Percentiles rank a stretch among this genome's conserved stretches.
Conservation (phyloP, 1,140 invertebrate species). For the Zophobas atratus region DNA sequence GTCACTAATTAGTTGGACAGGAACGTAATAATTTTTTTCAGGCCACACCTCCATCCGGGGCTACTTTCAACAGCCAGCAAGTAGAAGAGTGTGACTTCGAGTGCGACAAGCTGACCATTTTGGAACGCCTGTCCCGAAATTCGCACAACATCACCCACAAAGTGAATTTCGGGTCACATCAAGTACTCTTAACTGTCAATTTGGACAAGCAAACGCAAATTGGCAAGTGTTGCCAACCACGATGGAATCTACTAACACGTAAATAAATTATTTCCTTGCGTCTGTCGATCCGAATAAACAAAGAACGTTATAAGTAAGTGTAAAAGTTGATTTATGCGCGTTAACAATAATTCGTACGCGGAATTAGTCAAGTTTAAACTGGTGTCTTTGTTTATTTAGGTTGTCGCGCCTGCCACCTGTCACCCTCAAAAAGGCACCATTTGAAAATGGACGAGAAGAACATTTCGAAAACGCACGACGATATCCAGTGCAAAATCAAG, state of each 20-base stretch:
- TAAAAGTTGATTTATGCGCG: too few species aligned
- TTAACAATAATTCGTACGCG: too few species aligned
- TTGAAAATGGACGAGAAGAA: background rate
- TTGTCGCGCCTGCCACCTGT: too few species aligned
- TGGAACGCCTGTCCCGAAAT: slow-evolving; percentile 71
- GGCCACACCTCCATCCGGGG: slow-evolving; percentile 48
- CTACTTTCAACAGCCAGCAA: slow-evolving; percentile 68
- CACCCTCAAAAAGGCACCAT: too few species aligned
- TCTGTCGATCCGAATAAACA: too few species aligned
- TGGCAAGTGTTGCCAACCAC: slow-evolving; percentile 53
- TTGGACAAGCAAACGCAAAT: slow-evolving; percentile 65
- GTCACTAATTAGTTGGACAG: background rate
- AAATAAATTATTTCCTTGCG: too few species aligned
- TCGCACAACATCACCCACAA: slow-evolving; percentile 71
- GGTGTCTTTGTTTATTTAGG: too few species aligned
- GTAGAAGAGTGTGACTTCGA: slow-evolving; percentile 88
- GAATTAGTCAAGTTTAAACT: too few species aligned
- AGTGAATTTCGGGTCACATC: slow-evolving; percentile 69
- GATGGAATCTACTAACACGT: slow-evolving; percentile 71
- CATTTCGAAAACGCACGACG: background rate
- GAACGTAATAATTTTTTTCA: slow-evolving; percentile 27
- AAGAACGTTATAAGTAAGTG: too few species aligned
- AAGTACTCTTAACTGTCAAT: slow-evolving; percentile 73
- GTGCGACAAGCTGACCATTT: slow-evolving; percentile 63
- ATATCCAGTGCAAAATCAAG: slow-evolving; percentile 18